Base-by-base conservation (phyloP, 2,797 vertebrate species). In the Myotis daubentonii region DNA sequence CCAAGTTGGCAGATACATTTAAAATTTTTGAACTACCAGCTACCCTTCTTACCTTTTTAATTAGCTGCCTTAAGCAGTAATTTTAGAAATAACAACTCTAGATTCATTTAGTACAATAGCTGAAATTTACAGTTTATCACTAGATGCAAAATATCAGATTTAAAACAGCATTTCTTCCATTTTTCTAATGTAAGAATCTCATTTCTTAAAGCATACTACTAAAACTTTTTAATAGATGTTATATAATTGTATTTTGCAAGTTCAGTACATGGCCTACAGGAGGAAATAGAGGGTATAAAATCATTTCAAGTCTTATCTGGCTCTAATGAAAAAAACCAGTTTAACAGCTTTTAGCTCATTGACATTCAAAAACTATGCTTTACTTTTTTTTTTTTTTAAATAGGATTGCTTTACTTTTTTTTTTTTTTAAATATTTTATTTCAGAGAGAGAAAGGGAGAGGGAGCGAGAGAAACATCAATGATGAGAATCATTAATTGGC, bases 341-440 rank as follows among this genome's bases (percentile, higher is more conserved):
- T 91, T 87, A 86, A 93, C 15, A 91, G 80, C 44, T 89, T 81
- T 87, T 38, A 92, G 49, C 60, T 92, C n/a, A 91, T 15, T 57
- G 79, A 89, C 49, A 91, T 74, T 85, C 89, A 68, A 62, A 78
- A 84, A 82, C 13, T 79, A 51, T 57, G 53, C 72, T 86, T 94
- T 60, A 65, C 13, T 87, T 75, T 47, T 30, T 74, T 60, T 57
- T 62, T 13, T 55, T 55, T n/a, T n/a, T n/a, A n/a, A n/a, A 62
- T 30, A 62, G 25, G 28, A 15, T 62, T 62, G 60, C 28, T 62
- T 62, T 30, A 30, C 28, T 62, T 0, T 60, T 28, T 12, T 0
- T 60, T 60, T 12, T 30, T 57, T 11, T 22, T 28, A 57, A 2
- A 60, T 28, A 60, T 60, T 62, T 62, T 62, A 62, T 62, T 30